These are phyloP conservation scores for Eulithis testata DNA, from an alignment of 2,888 invertebrate genomes.

Conservation along the genomic window DNA sequence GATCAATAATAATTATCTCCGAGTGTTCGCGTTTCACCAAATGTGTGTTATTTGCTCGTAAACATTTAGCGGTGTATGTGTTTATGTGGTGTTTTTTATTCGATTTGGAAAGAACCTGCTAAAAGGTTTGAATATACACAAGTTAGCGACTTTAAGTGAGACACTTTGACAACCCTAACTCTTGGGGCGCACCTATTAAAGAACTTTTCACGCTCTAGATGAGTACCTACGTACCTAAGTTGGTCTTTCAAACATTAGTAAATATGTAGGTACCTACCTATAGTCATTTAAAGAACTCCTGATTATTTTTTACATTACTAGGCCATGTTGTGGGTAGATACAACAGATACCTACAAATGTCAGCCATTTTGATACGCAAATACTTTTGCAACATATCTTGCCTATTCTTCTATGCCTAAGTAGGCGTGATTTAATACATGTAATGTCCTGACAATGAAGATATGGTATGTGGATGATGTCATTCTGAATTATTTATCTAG, in stretches of 20 bases:
- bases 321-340: slow-evolving; percentile 1
- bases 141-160: no score
- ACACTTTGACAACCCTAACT: no score
- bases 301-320: not conserved
- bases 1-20: slow-evolving; percentile 15
- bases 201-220: no score
- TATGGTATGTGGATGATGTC: slow-evolving; percentile 44
- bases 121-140: no score
- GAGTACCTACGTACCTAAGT: no score
- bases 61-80: slow-evolving; percentile 3
- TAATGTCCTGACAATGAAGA: slow-evolving; percentile 48
- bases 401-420: slow-evolving; percentile 31
- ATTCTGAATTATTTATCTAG: slow-evolving; percentile 41
- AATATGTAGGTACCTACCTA: no score
- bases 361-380: slow-evolving; percentile 56
- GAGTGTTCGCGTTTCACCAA: slow-evolving; percentile 19
- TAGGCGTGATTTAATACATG: slow-evolving; percentile 53
- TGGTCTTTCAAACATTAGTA: no score
- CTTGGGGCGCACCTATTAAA: no score
- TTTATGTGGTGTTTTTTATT: not conserved
- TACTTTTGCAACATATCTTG: slow-evolving; percentile 62
- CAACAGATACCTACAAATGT: not conserved
- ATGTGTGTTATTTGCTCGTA: slow-evolving; percentile 15
- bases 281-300: no score
- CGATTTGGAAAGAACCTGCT: no score